Evolutionary conservation across 2,797 vertebrate genomes (phyloP), one percentile per base, ranked within the genome.

Genomic region (Eospalax fontanierii): DNA sequence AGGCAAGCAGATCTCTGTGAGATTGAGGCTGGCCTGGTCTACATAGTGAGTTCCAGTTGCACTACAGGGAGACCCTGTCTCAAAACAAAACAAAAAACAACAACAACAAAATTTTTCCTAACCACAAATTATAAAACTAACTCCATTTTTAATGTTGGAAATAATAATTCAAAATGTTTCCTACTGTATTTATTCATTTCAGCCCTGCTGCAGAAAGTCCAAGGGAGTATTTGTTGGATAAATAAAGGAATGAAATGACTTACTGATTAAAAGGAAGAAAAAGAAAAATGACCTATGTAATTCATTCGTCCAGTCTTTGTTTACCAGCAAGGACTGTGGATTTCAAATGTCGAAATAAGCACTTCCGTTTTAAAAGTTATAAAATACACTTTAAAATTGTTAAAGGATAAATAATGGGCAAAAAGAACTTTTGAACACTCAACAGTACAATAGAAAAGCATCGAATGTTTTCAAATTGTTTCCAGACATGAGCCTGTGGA

Each of bases 381-480:
- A 65, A 74, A 84, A 65, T 38, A 33, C 22, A 16, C 21, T n/a
- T 59, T 63, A 85, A 68, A 59, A 73, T 46, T 86, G 24, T 89
- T 90, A 33, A 33, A 50, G 78, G 78, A 79, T 70, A 85, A 75
- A 74, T 33, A 70, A 61, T 12, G 15, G 71, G 26, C 26, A 82
- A 35, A 65, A 65, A 87, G 54, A 65, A 16, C 63, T 71, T 57
- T 59, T 15, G 50, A 86, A 81, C 16, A 30, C 30, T 79, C 28
- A 63, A 78, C 22, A 40, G 94, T 30, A 63, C 59, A 70, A 80
- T 38, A 79, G 75, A 82, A 82, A 91, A 86, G 24, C 70, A 50
- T 54, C 61, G 61, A 61, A 74, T 38, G 63, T 38, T 91, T 92
- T 95, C 93, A 75, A 40, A 89, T 79, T 38, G 75, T 91, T 95